Conservation (phyloP, 2,888 invertebrate genomes). For the Sacculina carcini region DNA sequence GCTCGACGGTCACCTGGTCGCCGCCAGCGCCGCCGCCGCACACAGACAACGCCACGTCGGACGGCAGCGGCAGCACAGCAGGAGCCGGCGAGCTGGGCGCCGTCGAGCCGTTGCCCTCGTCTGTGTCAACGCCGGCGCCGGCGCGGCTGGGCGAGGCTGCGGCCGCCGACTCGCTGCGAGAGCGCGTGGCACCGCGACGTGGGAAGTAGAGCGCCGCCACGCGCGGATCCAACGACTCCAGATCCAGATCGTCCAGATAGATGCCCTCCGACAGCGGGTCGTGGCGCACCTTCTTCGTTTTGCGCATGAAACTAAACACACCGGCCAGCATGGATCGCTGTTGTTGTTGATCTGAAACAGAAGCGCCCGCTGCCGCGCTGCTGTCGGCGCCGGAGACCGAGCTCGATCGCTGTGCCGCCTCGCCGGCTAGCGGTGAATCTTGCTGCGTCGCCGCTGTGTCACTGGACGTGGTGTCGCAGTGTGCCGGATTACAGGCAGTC, state of each 20-base stretch:
- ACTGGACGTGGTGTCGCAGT: neutral
- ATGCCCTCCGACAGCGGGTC: conserved; percentile 44
- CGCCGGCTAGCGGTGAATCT: too few relatives aligned
- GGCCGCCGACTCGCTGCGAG: neutral
- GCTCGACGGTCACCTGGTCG: conserved; percentile 29
- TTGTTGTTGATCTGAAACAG: conserved; percentile 16
- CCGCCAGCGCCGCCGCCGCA: conserved; percentile 35
- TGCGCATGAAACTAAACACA: conserved; percentile 79
- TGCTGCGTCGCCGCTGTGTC: neutral
- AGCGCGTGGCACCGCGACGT: conserved; percentile 6
- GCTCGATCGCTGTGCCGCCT: neutral
- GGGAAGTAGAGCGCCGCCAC: conserved; percentile 65
- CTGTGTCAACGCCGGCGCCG: conserved; percentile 37
- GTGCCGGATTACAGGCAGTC: conserved; percentile 4
- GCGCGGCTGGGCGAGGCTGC: neutral
- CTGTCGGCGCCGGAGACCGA: neutral
- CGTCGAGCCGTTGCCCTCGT: conserved; percentile 83
- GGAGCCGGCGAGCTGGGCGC: conserved; percentile 55
- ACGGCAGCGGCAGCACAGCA: conserved; percentile 25
- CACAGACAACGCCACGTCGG: conserved; percentile 43
- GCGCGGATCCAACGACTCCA: conserved; percentile 74
- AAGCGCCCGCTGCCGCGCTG: neutral
- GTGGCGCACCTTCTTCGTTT: conserved; percentile 26
- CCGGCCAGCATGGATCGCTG: conserved; percentile 53
- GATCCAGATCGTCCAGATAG: conserved; percentile 70